phyloP scores from a whole-genome alignment of 2,797 vertebrate species.

The Epinephelus malabaricus region DNA sequence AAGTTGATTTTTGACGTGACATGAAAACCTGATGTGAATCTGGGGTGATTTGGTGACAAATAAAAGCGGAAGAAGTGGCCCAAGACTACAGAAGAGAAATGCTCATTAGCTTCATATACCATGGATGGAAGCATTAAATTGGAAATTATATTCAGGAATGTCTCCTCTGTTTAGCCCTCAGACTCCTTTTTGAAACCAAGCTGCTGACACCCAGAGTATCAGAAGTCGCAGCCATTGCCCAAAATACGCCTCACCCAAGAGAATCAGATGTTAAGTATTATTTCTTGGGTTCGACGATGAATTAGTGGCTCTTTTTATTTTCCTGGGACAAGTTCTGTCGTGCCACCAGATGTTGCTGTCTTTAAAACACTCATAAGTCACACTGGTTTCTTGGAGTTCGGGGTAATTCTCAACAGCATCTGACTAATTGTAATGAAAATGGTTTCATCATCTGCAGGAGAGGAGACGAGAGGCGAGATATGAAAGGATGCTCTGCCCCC shows the following conservation, averaged over 20 bases:
- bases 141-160: background rate
- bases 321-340: constrained; percentile 44
- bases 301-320: constrained; percentile 49
- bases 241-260: constrained; percentile 9
- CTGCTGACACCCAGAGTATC: background rate
- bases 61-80: too few species aligned
- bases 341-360: constrained; percentile 70
- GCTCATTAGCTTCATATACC: too few species aligned
- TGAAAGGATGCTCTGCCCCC: constrained; percentile 77
- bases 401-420: constrained; percentile 60
- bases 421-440: constrained; percentile 65
- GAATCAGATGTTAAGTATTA: constrained; percentile 50
- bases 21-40: background rate
- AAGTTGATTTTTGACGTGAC: too few species aligned
- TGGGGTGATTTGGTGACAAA: constrained; percentile 1
- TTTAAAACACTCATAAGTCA: constrained; percentile 66
- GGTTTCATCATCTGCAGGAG: constrained; percentile 50
- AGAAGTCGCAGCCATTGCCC: background rate
- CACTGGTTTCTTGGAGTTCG: constrained; percentile 36
- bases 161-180: background rate
- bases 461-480: constrained; percentile 18
- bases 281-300: constrained; percentile 27
- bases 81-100: background rate
- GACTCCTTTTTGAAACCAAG: background rate
- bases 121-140: background rate